A percentile compares a stretch with the other conserved stretches of the same genome.
These are phyloP conservation scores for Coranthus polyacanthus DNA, from an alignment of 2,797 vertebrate species.

Conservation along the genomic window DNA sequence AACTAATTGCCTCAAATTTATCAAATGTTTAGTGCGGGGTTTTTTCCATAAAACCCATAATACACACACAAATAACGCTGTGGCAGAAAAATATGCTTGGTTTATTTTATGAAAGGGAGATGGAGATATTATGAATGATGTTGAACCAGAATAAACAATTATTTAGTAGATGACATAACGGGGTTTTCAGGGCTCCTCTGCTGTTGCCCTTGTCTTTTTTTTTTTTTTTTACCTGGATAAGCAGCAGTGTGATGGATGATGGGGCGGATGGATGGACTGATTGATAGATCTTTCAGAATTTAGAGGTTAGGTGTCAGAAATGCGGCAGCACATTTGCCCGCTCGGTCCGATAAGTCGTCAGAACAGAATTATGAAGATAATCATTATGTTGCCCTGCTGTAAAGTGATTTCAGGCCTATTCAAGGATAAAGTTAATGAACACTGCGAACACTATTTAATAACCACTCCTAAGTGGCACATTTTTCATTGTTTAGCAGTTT, in stretches of 20 bases:
- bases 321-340: background rate
- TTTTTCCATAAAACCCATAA: too few species aligned
- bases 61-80: slow-evolving; percentile 37
- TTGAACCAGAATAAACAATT: slow-evolving; percentile 58
- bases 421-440: slow-evolving; percentile 33
- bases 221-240: slow-evolving; percentile 2
- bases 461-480: slow-evolving; percentile 30
- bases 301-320: slow-evolving; percentile 5
- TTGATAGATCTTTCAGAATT: slow-evolving; percentile 1
- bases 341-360: slow-evolving; percentile 3
- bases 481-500: slow-evolving; percentile 35
- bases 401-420: slow-evolving; percentile 23
- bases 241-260: background rate
- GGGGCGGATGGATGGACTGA: background rate
- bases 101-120: slow-evolving; percentile 21
- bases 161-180: slow-evolving; percentile 48
- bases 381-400: slow-evolving; percentile 1
- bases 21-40: slow-evolving; percentile 43
- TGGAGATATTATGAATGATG: slow-evolving; percentile 48
- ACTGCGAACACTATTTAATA: slow-evolving; percentile 11
- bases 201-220: slow-evolving; percentile 11
- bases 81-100: too few species aligned
- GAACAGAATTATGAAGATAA: slow-evolving; percentile 9
- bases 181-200: slow-evolving; percentile 34
- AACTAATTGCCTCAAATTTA: slow-evolving; percentile 31